Percentiles rank a stretch among this genome's conserved stretches.
Conservation (phyloP, 2,113 vertebrate genomes). For the Orthonyx spaldingii region DNA sequence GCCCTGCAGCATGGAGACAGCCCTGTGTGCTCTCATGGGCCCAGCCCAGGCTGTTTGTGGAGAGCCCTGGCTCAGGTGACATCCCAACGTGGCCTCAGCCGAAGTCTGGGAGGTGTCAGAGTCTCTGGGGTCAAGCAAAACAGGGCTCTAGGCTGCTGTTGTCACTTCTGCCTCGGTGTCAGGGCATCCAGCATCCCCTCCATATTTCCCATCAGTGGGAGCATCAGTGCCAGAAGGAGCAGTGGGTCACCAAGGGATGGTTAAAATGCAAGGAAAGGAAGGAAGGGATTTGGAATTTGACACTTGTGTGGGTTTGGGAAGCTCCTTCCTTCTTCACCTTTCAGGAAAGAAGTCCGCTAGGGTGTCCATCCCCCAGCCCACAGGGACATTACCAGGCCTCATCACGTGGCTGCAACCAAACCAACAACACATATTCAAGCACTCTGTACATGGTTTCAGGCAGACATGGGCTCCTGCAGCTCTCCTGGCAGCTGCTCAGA, state of each 20-base stretch:
- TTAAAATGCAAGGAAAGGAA: background rate
- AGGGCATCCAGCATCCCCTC: background rate
- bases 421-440: fast-evolving
- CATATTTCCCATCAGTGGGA: background rate
- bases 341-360: background rate
- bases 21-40: background rate
- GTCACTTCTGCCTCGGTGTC: background rate
- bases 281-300: background rate
- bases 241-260: background rate
- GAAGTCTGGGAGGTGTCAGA: background rate
- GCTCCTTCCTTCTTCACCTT: background rate
- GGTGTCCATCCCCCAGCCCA: background rate
- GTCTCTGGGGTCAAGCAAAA: background rate
- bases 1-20: background rate
- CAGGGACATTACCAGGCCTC: background rate
- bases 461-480: background rate
- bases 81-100: background rate
- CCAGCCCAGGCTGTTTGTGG: background rate
- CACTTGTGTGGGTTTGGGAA: background rate
- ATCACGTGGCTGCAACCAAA: background rate
- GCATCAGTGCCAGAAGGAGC: background rate
- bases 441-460: background rate
- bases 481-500: background rate
- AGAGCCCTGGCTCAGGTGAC: background rate
- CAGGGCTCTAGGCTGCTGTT: background rate